A percentile compares a stretch with the other conserved stretches of the same genome.
Evolutionary conservation across 1,140 invertebrate species (phyloP).

Genomic region (Bombus waltoni): DNA sequence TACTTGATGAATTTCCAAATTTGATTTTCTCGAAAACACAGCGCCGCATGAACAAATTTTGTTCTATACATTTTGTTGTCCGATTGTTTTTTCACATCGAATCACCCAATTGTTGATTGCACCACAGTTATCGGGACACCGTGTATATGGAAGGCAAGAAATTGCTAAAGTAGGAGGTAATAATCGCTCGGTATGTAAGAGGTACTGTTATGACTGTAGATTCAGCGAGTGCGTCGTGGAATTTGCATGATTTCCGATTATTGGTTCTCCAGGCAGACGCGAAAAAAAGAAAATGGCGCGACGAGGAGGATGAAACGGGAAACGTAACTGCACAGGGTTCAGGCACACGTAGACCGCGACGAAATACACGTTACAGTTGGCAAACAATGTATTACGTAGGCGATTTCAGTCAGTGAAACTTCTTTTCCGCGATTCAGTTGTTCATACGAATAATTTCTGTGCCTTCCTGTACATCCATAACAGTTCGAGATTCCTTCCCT

Average conservation of each 20-base stretch:
- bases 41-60: no score
- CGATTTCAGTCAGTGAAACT: constrained; percentile 35
- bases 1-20: no score
- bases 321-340: constrained; percentile 18
- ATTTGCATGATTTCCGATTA: constrained; percentile 50
- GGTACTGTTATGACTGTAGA: not conserved
- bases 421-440: constrained; percentile 17
- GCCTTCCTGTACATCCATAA: not conserved
- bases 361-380: constrained; percentile 37
- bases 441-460: constrained; percentile 25
- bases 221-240: constrained; percentile 24
- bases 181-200: not conserved
- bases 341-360: constrained; percentile 35
- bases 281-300: constrained; percentile 24
- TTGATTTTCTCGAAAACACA: no score
- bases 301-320: not conserved
- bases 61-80: no score
- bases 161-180: not conserved
- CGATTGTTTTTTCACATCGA: no score
- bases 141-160: no score
- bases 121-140: no score
- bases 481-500: no score
- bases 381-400: constrained; percentile 26
- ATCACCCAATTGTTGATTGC: no score
- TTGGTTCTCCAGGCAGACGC: not conserved